Conservation (phyloP, 2,888 invertebrate species). For the Alviniconcha strummeri region DNA sequence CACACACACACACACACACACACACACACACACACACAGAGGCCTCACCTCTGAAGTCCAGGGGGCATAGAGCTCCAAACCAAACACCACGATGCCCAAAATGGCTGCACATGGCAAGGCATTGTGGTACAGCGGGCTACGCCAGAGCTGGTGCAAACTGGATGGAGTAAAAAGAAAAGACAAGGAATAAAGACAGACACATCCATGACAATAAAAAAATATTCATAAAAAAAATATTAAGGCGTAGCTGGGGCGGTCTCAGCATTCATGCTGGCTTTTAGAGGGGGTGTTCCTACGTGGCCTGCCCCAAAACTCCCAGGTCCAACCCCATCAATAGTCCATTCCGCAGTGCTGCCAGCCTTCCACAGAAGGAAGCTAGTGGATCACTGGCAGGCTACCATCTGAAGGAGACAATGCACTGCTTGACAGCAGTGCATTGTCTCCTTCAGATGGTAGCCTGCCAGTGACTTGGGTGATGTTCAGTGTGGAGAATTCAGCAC, state of each 20-base stretch:
- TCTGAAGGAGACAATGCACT: too few species aligned
- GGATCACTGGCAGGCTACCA: too few species aligned
- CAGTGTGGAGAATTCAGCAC: too few species aligned
- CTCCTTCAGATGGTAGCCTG: too few species aligned
- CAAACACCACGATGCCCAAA: conserved; percentile 49
- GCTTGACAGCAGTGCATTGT: too few species aligned
- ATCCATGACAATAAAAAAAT: neutral
- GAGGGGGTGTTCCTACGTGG: neutral
- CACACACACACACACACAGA: neutral
- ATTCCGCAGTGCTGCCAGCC: too few species aligned
- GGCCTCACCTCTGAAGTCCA: conserved; percentile 36
- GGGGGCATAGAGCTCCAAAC: conserved; percentile 56
- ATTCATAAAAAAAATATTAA: neutral
- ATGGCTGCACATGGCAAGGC: conserved; percentile 57
- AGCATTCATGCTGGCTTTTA: too few species aligned
- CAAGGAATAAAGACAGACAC: neutral
- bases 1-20: neutral
- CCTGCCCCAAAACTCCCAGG: neutral
- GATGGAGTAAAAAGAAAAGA: conserved; percentile 26
- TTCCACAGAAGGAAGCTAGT: too few species aligned
- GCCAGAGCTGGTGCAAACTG: conserved; percentile 54
- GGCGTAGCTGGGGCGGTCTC: neutral
- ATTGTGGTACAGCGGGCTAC: conserved; percentile 51
- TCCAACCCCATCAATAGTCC: neutral
- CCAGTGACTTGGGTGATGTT: too few species aligned